Evolutionary conservation across 2,113 vertebrate genomes (phyloP), one percentile per base, ranked within the genome.

Genomic region (Eudorcas thomsonii): DNA sequence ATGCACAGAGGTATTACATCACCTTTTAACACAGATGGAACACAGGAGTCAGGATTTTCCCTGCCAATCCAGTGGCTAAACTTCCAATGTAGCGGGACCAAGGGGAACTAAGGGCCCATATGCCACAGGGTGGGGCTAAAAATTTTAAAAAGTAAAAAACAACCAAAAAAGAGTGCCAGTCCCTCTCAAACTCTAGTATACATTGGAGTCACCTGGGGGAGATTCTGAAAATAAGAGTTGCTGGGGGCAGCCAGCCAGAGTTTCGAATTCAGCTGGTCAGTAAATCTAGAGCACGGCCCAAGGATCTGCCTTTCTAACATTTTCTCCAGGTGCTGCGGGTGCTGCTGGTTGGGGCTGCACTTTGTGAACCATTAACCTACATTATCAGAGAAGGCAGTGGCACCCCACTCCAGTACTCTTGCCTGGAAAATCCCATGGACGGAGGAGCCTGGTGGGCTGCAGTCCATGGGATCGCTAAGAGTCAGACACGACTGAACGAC

Each of bases 381-480:
- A 1, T 23, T 25, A 21, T 16, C 57, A 1, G 57, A 59, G 57
- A 59, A 59, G 25, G 57, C 57, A 5, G 5, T 26, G 57, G 57
- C 57, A 57, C 1, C 23, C 55, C 57, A 26, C 23, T 59, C 57
- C 57, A 26, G 23, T 11, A 2, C 4, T 59, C 57, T 59, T 11
- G 25, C 10, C 57, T 59, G 57, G 57, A 59, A 4, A 59, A 59
- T 26, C 57, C 57, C 25, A 26, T 2, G 57, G 57, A 59, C 2
- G 2, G 57, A 2, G 57, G 25, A 59, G 57, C 57, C 57, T 59
- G 57, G 57, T 26, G 10, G 57, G 57, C 57, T 59, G 57, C 57
- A 0, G 57, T 26, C 25, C 4, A 26, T 12, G 4, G 25, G 57
- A 1, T 59, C 10, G 0, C 10, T 2, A 0, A 5, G 57, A 26